Evolutionary conservation across 2,797 vertebrate genomes (phyloP).

Genomic region (Hydrophis major): DNA sequence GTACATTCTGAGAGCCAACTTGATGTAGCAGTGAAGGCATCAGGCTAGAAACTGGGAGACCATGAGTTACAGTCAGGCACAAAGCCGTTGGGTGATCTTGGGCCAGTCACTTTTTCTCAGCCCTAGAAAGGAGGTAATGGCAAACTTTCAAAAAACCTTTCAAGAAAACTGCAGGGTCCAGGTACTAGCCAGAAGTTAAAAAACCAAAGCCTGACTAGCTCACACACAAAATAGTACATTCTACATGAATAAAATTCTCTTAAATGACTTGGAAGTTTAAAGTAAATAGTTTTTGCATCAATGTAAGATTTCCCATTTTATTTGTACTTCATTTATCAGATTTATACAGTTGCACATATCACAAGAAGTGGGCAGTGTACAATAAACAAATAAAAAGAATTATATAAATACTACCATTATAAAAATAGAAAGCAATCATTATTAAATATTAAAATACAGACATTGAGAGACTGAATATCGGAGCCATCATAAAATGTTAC

Average conservation of each 20-base stretch:
- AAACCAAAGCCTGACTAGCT: neutral
- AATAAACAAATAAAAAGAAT: neutral
- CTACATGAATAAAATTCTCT: neutral
- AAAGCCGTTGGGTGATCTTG: neutral
- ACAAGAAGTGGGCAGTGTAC: neutral
- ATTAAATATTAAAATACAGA: neutral
- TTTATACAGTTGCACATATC: neutral
- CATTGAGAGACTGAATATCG: neutral
- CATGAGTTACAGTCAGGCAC: neutral
- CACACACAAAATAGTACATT: neutral
- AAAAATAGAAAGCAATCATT: neutral
- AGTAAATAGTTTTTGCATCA: neutral
- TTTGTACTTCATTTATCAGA: neutral
- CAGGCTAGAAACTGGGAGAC: neutral
- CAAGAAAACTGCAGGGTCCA: neutral
- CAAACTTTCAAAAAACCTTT: neutral
- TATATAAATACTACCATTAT: neutral
- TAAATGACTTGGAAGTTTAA: neutral
- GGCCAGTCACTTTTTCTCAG: neutral
- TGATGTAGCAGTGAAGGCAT: neutral
- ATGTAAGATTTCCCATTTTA: neutral
- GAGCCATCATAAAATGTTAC: neutral
- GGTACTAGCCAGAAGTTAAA: neutral
- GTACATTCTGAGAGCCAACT: neutral
- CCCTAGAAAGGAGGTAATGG: neutral